phyloP scores from a whole-genome alignment of 2,797 vertebrate species.

The Diglossa cyanea region DNA sequence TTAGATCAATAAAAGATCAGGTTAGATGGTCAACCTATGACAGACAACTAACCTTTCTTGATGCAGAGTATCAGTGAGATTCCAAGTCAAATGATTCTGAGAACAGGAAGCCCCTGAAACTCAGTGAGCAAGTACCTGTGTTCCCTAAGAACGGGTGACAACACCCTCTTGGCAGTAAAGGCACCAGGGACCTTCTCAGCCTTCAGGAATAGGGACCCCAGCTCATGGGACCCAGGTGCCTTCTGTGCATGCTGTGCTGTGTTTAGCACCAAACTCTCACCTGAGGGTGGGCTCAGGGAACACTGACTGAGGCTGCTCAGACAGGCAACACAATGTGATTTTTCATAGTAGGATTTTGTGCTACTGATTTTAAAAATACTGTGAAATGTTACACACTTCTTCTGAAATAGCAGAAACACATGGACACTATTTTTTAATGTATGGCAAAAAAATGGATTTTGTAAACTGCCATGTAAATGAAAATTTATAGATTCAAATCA shows the following conservation, averaged over 20 bases:
- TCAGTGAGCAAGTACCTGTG: neutral
- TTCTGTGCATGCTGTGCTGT: rapidly evolving
- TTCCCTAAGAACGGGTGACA: neutral
- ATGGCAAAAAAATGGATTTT: neutral
- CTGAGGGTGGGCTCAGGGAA: neutral
- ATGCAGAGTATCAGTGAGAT: neutral
- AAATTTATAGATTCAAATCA: neutral
- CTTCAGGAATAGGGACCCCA: rapidly evolving
- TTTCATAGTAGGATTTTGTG: neutral
- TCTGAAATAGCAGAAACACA: neutral
- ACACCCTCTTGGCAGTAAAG: rapidly evolving
- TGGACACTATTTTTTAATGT: neutral
- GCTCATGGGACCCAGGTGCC: rapidly evolving
- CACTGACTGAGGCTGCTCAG: neutral
- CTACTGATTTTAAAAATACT: neutral
- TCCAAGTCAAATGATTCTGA: neutral
- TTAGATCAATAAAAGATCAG: neutral
- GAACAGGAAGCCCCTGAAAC: neutral
- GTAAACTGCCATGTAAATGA: neutral
- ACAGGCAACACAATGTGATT: rapidly evolving
- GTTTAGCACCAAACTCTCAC: rapidly evolving
- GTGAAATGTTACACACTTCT: neutral
- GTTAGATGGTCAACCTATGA: neutral
- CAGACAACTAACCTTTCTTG: neutral
- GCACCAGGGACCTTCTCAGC: neutral